These are phyloP conservation scores for Anagyrus pseudococci DNA, from an alignment of 2,888 invertebrate genomes.

Conservation along the genomic window DNA sequence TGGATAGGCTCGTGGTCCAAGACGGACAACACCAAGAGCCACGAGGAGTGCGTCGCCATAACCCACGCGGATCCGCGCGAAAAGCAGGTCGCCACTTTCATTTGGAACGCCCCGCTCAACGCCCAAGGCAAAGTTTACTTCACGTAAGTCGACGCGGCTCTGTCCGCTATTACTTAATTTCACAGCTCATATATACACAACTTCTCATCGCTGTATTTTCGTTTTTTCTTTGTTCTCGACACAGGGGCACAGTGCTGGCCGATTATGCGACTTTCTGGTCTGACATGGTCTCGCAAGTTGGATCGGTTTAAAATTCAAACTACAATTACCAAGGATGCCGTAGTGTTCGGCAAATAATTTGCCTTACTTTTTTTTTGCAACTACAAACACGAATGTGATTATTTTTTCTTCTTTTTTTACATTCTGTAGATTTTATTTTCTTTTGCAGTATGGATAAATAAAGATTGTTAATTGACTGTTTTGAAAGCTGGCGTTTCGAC, in stretches of 20 bases:
- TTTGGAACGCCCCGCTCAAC: slow-evolving; percentile 77
- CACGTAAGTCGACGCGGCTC: slow-evolving; percentile 68
- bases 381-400: too few species aligned
- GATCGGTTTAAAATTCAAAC: too few species aligned
- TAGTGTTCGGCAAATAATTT: background rate
- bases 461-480: too few species aligned
- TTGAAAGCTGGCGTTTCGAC: too few species aligned
- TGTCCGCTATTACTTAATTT: too few species aligned
- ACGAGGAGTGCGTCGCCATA: slow-evolving; percentile 80
- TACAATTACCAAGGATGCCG: too few species aligned
- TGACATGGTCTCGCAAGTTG: slow-evolving; percentile 50
- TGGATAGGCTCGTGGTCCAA: slow-evolving; percentile 81
- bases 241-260: slow-evolving; percentile 78
- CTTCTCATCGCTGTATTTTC: too few species aligned
- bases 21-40: slow-evolving; percentile 76
- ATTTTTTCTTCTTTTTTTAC: background rate
- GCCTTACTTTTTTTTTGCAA: background rate
- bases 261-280: slow-evolving; percentile 81
- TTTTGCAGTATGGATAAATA: too few species aligned
- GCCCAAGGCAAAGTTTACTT: slow-evolving; percentile 76
- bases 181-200: too few species aligned
- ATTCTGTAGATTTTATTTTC: too few species aligned
- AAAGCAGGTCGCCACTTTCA: slow-evolving; percentile 74
- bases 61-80: slow-evolving; percentile 80
- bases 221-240: slow-evolving; percentile 61